phyloP scores from a whole-genome alignment of 2,113 vertebrate species.

The Plecturocebus donacophilus region DNA sequence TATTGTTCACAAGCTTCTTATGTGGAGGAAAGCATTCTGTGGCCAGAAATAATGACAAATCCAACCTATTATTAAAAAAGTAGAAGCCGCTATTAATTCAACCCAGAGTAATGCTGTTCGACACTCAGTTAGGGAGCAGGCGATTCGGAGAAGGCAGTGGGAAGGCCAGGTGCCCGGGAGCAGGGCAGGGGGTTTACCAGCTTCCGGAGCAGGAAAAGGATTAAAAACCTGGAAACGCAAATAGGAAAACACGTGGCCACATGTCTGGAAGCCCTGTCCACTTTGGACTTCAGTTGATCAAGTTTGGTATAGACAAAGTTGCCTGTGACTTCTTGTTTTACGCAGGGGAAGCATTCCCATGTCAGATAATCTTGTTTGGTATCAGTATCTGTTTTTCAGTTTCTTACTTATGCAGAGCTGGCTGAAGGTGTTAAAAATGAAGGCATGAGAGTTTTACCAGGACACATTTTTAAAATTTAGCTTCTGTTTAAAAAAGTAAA shows the following conservation, averaged over 20 bases:
- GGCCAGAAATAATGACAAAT: background rate
- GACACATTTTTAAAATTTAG: background rate
- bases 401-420: constrained; percentile 15
- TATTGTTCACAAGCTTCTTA: background rate
- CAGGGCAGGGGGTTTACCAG: background rate
- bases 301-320: background rate
- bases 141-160: background rate
- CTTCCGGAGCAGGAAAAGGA: background rate
- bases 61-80: background rate
- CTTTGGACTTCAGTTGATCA: background rate
- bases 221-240: rapidly evolving
- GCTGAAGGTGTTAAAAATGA: constrained; percentile 35
- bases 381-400: constrained; percentile 23
- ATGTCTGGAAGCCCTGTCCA: background rate
- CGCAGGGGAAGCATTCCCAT: background rate
- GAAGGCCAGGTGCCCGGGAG: background rate
- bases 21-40: background rate
- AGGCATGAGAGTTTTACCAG: background rate
- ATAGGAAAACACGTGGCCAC: rapidly evolving
- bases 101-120: background rate
- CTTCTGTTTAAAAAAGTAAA: constrained; percentile 29
- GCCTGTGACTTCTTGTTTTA: background rate
- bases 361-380: background rate
- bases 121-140: background rate
- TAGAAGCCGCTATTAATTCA: background rate